Percentiles rank a stretch among this genome's conserved stretches.
These are phyloP conservation scores for Crenichthys baileyi DNA, from an alignment of 2,797 vertebrate species.

Conservation along the genomic window DNA sequence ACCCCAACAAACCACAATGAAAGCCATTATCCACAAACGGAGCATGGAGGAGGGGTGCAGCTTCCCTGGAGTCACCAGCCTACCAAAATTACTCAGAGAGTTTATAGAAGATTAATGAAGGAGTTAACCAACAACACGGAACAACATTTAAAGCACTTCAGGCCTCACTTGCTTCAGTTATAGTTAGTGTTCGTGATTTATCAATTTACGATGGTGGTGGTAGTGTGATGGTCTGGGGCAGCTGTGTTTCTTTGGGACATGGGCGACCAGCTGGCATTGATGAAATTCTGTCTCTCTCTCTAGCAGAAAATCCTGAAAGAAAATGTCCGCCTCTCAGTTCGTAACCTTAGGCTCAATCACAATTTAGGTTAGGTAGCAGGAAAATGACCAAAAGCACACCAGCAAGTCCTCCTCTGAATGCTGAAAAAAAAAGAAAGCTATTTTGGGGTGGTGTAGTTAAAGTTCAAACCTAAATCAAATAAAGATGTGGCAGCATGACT, in stretches of 20 bases:
- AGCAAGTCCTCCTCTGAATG: neutral
- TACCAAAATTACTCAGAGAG: neutral
- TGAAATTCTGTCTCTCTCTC: neutral
- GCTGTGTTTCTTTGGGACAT: neutral
- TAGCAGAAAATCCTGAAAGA: neutral
- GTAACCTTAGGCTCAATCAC: neutral
- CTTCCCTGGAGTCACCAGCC: too few relatives aligned
- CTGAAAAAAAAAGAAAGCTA: neutral
- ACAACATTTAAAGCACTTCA: neutral
- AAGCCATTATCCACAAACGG: neutral
- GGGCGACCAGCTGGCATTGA: neutral
- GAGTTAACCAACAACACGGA: neutral
- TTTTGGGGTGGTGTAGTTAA: neutral
- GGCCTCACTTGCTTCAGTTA: neutral
- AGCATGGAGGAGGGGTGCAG: too few relatives aligned
- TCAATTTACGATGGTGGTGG: neutral
- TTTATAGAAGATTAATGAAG: neutral
- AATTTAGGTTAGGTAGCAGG: neutral
- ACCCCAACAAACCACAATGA: neutral
- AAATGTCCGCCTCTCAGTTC: neutral
- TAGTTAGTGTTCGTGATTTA: neutral
- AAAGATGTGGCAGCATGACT: neutral
- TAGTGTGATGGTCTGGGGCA: neutral
- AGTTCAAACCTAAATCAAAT: neutral
- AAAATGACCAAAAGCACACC: neutral